Conservation (phyloP, 1,140 invertebrate species). For the Zaprionus ghesquierei region DNA sequence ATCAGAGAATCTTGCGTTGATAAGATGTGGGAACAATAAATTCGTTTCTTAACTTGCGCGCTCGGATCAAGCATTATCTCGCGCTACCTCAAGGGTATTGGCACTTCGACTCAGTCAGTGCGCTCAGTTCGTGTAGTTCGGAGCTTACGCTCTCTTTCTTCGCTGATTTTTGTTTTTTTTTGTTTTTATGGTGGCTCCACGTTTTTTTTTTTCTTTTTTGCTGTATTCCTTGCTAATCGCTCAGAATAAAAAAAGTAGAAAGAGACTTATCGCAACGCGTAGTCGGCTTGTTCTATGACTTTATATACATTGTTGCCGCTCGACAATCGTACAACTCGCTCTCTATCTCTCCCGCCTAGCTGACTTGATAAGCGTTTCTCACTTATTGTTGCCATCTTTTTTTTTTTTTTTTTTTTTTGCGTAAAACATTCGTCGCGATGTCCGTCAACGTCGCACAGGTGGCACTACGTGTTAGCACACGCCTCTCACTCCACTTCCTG, state of each 20-base stretch:
- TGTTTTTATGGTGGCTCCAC: conserved; percentile 10
- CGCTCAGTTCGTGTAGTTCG: neutral
- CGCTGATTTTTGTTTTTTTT: no score
- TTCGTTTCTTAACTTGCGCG: neutral
- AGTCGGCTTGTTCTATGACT: neutral
- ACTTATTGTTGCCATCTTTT: conserved; percentile 8
- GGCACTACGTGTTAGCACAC: neutral
- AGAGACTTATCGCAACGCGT: conserved; percentile 11
- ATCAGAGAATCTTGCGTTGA: neutral
- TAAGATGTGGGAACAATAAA: neutral
- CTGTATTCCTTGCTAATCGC: conserved; percentile 10
- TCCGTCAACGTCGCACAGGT: neutral
- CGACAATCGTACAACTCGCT: conserved; percentile 1
- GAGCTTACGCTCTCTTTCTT: neutral
- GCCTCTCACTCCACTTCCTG: neutral
- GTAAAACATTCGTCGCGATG: neutral
- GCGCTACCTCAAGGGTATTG: conserved; percentile 7
- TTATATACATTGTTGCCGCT: conserved; percentile 18
- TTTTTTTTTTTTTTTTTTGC: conserved; percentile 12
- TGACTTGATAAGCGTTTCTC: conserved; percentile 25
- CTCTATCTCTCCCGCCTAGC: neutral
- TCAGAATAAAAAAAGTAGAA: no score
- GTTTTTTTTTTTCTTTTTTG: neutral
- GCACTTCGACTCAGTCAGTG: neutral
- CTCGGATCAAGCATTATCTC: neutral